Evolutionary conservation across 2,797 vertebrate species (phyloP).

Genomic region (Halcyon smyrnensis): DNA sequence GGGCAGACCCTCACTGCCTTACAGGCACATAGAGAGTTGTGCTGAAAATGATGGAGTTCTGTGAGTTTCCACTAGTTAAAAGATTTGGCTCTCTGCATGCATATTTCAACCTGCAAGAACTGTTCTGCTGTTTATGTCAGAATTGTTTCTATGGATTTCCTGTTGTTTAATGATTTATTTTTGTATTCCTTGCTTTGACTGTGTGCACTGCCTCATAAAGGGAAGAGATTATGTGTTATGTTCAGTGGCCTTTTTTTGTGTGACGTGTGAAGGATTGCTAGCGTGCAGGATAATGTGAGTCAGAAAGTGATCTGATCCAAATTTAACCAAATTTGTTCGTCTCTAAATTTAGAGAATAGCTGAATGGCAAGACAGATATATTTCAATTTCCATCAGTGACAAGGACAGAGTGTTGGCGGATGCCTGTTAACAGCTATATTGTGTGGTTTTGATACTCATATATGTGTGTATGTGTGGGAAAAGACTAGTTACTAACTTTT

Average conservation of each 20-base stretch:
- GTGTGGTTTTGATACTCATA: conserved; percentile 18
- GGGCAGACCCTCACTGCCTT: not conserved
- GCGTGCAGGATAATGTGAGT: conserved; percentile 18
- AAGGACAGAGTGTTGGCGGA: conserved; percentile 57
- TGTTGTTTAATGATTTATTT: not conserved
- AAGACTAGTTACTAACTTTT: conserved; percentile 28
- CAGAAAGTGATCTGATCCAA: conserved; percentile 43
- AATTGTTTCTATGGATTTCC: not conserved
- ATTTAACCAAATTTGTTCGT: conserved; percentile 32
- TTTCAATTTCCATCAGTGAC: conserved; percentile 39
- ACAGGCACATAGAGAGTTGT: not conserved
- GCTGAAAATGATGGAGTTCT: not conserved
- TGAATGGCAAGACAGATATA: conserved; percentile 44
- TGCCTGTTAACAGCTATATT: conserved; percentile 29
- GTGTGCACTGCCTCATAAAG: not conserved
- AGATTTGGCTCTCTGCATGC: not conserved
- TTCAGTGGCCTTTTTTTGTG: not conserved
- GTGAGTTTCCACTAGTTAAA: not conserved
- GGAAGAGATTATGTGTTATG: not conserved
- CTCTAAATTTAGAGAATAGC: conserved; percentile 45
- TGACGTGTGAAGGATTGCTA: not conserved
- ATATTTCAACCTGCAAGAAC: not conserved
- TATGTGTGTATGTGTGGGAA: conserved; percentile 41
- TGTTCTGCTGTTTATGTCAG: not conserved
- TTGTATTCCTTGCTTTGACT: not conserved